These are phyloP conservation scores for Sylvietta virens DNA, from an alignment of 2,113 vertebrate species.

Conservation along the genomic window DNA sequence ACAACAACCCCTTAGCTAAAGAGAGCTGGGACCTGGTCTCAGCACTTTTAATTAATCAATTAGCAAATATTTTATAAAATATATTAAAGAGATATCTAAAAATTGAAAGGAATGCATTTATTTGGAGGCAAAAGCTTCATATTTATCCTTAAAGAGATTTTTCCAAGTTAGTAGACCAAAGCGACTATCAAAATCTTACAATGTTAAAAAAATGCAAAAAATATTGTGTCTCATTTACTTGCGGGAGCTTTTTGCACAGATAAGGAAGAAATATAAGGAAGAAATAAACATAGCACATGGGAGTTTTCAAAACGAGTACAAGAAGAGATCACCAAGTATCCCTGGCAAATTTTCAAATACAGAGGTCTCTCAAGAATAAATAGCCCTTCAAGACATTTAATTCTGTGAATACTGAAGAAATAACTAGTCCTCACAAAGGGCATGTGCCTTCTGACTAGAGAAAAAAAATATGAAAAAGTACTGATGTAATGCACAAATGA, in stretches of 20 bases:
- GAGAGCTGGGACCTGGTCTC: not conserved
- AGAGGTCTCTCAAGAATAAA: not conserved
- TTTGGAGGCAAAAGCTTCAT: not conserved
- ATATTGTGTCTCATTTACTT: not conserved
- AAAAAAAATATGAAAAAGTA: not conserved
- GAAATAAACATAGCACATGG: not conserved
- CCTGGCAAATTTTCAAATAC: not conserved
- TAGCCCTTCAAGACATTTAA: not conserved
- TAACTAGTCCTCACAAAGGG: not conserved
- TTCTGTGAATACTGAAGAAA: not conserved
- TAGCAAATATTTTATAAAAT: not conserved
- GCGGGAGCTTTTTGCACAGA: not conserved
- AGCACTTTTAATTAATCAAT: slow-evolving; percentile 6
- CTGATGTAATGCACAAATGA: not conserved
- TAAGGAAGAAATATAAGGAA: not conserved
- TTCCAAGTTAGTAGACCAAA: not conserved
- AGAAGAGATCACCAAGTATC: not conserved
- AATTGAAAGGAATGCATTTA: not conserved
- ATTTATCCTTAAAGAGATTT: not conserved
- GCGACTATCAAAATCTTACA: not conserved
- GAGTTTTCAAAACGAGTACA: not conserved
- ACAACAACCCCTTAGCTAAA: not conserved
- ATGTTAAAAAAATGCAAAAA: not conserved
- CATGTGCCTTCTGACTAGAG: not conserved
- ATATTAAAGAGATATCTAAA: not conserved